A percentile compares a stretch with the other conserved stretches of the same genome.
phyloP scores from a whole-genome alignment of 92 coral and sea anemone species.

The Umimayanthus chanpuru region DNA sequence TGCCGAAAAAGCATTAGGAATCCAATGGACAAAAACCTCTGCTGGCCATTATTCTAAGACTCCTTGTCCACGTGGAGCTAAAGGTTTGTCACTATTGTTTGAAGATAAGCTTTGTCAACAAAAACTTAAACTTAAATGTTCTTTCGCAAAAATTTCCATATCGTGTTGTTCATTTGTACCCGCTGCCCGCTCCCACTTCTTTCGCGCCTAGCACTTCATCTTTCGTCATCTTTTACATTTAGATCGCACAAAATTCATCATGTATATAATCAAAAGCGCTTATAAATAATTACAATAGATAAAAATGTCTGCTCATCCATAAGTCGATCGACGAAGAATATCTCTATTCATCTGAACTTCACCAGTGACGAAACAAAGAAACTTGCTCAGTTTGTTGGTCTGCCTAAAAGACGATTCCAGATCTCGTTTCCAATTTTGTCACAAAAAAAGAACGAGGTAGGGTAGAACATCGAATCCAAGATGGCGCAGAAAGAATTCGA shows the following conservation, averaged over 20 bases:
- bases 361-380: not conserved
- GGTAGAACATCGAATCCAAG: not conserved
- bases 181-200: not conserved
- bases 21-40: constrained; percentile 84
- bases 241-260: too few relatives aligned
- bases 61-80: constrained; percentile 96
- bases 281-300: too few relatives aligned
- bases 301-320: not conserved
- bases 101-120: not conserved
- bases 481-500: not conserved
- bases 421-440: too few relatives aligned
- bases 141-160: not conserved
- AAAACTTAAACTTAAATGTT: not conserved
- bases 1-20: constrained; percentile 82
- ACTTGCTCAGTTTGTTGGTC: too few relatives aligned
- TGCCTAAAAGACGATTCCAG: too few relatives aligned
- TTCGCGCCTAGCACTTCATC: not conserved
- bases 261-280: too few relatives aligned
- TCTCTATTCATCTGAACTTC: too few relatives aligned
- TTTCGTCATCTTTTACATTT: too few relatives aligned
- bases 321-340: not conserved
- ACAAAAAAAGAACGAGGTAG: not conserved
- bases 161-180: not conserved
- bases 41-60: constrained; percentile 83
- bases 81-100: constrained; percentile 50